Evolutionary conservation across 2,113 vertebrate species (phyloP), one percentile per base, ranked within the genome.

Genomic region (Alexandromys fortis): DNA sequence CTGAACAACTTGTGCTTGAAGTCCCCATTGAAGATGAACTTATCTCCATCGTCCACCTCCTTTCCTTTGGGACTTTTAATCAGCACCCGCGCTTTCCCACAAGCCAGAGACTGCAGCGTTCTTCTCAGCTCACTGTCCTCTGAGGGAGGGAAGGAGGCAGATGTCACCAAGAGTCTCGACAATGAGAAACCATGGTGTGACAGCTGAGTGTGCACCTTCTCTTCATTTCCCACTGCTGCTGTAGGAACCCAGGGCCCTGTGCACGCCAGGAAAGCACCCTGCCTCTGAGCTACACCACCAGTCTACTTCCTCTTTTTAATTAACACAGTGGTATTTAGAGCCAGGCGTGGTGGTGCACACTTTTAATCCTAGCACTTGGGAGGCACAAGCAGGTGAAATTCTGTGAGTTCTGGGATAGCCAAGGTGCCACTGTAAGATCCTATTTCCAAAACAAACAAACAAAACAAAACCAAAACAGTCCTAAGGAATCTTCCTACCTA

Each of bases 1-100:
- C 99, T 98, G 70, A 99, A 99, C 94, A 99, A 92, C 91, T 99
- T 99, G 93, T 99, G 99, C 95, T 98, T 99, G 98, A 99, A 99
- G 14, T 99, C 99, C 45, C 94, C 98, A 26, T 99, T 99, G 82
- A 99, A 99, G 77, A 97, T 90, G 96, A 99, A 98, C 91, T 98
- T 99, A 96, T 99, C 99, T 94, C 98, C 98, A 7, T 99, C 98
- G 91, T 99, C 99, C 7, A 99, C 98, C 72, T 99, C 99, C 95
- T 99, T 99, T 61, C 99, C 98, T 95, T 98, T 99, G 86, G 99
- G 99, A 78, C 96, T 98, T 97, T 99, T 99, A 67, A 98, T 97
- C 96, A 99, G 75, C 3, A 99, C 99, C 9, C 99, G 97, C 3
- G 99, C 99, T 98, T 98, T 99, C 52, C 99, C 99, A 94, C 99